A percentile compares a stretch with the other conserved stretches of the same genome.
Evolutionary conservation across 1,140 invertebrate genomes (phyloP).

Genomic region (Zaprionus vittiger): DNA sequence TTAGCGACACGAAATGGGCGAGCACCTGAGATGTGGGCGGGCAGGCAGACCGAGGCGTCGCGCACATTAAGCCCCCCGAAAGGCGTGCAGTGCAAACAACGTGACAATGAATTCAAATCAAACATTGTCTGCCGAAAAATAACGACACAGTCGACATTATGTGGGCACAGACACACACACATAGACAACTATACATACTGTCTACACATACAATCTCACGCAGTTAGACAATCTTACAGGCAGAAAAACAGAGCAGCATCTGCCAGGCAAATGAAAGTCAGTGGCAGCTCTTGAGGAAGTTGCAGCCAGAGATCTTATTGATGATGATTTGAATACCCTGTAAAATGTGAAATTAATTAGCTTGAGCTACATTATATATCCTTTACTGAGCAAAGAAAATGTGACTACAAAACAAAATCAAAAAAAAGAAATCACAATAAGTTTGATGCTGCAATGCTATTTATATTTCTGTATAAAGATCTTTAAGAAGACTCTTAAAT

Average conservation of each 20-base stretch:
- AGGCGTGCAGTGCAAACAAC: slow-evolving; percentile 61
- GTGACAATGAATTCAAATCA: slow-evolving; percentile 81
- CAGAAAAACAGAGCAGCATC: slow-evolving; percentile 25
- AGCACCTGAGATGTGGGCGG: slow-evolving; percentile 48
- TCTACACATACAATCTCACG: slow-evolving; percentile 22
- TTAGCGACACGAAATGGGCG: slow-evolving; percentile 70
- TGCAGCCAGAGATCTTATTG: not conserved
- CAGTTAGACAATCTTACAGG: not conserved
- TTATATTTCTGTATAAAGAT: no score
- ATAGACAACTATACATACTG: slow-evolving; percentile 38
- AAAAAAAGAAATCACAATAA: no score
- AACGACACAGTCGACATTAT: slow-evolving; percentile 67
- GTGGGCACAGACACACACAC: slow-evolving; percentile 60
- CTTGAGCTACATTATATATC: no score
- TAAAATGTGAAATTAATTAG: not conserved
- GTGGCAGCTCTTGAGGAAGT: not conserved
- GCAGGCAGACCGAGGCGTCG: not conserved
- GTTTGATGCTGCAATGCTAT: no score
- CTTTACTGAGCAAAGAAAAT: no score
- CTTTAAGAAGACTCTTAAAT: not conserved
- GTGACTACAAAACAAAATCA: no score
- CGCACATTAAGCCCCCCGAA: slow-evolving; percentile 1
- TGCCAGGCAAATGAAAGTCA: slow-evolving; percentile 37
- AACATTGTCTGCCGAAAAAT: slow-evolving; percentile 72
- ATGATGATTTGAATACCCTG: not conserved